phyloP scores from a whole-genome alignment of 2,797 vertebrate genomes.

The Masticophis lateralis region DNA sequence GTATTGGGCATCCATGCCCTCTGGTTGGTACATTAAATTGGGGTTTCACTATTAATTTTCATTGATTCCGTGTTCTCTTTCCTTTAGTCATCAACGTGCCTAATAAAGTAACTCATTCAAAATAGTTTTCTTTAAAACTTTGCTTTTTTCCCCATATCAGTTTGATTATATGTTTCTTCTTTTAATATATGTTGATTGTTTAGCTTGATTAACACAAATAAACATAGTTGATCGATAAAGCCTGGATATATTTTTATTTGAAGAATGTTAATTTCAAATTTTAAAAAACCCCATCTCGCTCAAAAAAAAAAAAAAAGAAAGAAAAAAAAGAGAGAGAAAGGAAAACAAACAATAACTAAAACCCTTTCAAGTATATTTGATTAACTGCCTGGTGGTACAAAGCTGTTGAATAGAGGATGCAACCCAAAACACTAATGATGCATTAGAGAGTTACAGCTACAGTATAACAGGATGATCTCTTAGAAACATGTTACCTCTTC shows the following conservation, averaged over 20 bases:
- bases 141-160: neutral
- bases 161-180: neutral
- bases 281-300: neutral
- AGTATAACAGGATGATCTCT: neutral
- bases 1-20: neutral
- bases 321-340: no score
- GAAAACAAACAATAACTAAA: neutral
- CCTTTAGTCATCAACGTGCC: neutral
- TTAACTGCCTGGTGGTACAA: neutral
- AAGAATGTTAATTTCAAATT: neutral
- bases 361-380: neutral
- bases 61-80: conserved; percentile 7
- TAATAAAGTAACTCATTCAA: neutral
- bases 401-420: neutral
- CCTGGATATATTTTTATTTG: neutral
- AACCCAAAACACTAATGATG: neutral
- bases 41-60: neutral
- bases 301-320: neutral
- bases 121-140: neutral
- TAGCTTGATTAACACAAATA: neutral
- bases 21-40: neutral
- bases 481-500: neutral
- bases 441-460: neutral
- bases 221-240: neutral
- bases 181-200: neutral